Evolutionary conservation across 2,797 vertebrate genomes (phyloP), one percentile per base, ranked within the genome.

Genomic region (Clarias laeviceps): DNA sequence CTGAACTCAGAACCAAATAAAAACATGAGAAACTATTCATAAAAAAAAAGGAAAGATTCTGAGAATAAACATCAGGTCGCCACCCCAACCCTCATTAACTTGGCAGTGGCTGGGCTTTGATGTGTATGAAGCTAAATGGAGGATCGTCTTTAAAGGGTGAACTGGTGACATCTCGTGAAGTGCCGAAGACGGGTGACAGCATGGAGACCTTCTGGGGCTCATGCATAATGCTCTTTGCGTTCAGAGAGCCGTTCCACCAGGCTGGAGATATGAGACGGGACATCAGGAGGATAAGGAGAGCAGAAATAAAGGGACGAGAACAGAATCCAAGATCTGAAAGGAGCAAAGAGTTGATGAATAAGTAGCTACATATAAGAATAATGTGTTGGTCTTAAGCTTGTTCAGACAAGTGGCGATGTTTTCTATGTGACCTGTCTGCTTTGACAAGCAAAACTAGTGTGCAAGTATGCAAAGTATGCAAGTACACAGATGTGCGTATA

Each of bases 221-320:
- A 96, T 96, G 94, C 93, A 96, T 96, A 95, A 96, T 96, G 94
- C 94, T 94, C 94, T 95, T 96, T 95, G 93, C 95, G 93, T 91
- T 95, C 92, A 87, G 90, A 88, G 88, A 89, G 91, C 90, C 92
- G 90, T 93, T 94, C 92, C 92, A 93, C 92, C 92, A 90, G 92
- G 92, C 90, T 92, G 93, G 22, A 87, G 61, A 73, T 83, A 62
- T 29, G n/a, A 84, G 87, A 59, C 87, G 90, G 91, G 91, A 91
- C 90, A 78, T 78, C 91, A 90, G 80, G 72, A 70, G 86, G 78
- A 27, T 77, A 14, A 24, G 84, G 64, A 57, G 45, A 62, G 74
- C n/a, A 80, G 34, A 37, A 72, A 37, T 73, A 18, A 62, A 65
- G 61, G 37, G 34, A 88, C 89, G 89, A 85, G 87, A 81, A 22